These are phyloP conservation scores for Glyptemys insculpta DNA, from an alignment of 2,797 vertebrate genomes.

Conservation along the genomic window DNA sequence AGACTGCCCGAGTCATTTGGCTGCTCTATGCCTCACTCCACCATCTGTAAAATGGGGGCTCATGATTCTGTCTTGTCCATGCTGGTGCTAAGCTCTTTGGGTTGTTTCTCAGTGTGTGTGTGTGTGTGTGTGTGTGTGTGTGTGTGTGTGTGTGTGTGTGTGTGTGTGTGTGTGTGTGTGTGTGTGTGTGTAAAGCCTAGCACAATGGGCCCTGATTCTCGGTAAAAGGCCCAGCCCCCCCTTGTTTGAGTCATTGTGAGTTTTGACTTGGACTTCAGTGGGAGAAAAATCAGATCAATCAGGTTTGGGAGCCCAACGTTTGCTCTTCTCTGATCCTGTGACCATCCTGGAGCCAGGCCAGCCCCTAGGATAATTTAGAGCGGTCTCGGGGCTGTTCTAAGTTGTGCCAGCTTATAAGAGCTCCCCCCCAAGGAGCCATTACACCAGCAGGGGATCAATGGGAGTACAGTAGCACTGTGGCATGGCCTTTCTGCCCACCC, in stretches of 20 bases:
- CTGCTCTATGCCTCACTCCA: accelerated
- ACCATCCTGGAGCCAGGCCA: background rate
- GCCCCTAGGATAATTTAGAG: background rate
- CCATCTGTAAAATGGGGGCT: background rate
- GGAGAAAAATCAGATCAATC: background rate
- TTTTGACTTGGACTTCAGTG: accelerated
- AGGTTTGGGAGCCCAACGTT: accelerated
- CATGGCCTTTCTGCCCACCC: background rate
- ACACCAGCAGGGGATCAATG: background rate
- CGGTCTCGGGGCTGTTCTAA: accelerated
- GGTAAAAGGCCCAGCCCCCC: accelerated
- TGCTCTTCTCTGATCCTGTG: background rate
- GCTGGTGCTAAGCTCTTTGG: background rate
- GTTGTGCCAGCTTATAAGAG: too few relatives aligned
- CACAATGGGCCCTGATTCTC: background rate
- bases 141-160: accelerated
- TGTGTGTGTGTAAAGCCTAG: accelerated
- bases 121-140: accelerated
- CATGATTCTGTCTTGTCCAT: background rate
- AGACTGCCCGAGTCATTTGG: background rate
- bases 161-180: accelerated
- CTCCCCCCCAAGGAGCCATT: accelerated
- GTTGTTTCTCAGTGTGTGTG: too few relatives aligned
- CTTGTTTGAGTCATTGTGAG: accelerated
- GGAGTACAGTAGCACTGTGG: accelerated